Base-by-base conservation (phyloP, 2,888 invertebrate species). In the Philaethria dido region DNA sequence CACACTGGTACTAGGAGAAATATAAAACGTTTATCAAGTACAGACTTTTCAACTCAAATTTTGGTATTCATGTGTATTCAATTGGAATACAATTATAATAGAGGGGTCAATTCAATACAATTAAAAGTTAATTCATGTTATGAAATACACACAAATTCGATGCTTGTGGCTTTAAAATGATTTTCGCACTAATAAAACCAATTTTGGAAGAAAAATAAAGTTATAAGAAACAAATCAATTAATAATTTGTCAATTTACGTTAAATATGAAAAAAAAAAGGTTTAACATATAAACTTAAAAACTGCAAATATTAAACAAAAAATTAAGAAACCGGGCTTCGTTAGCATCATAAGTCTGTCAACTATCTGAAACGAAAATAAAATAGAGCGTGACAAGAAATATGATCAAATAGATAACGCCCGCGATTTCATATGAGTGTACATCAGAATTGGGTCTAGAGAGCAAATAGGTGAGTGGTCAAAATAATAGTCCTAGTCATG, bases 1-100 rank as follows among this genome's bases (percentile, higher is more conserved):
- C 42, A 50, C 44, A 50, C 42, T 16, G 8, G 22, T 14, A 57
- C 16, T 29, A 11, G 29, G 16, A 33, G 16, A 52, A 52, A 52
- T 52, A 29, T 52, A 9, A 50, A 50, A 29, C 25, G 11, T 52
- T 52, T 16, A 16, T 52, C 9, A 64, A 64, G 44, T 44, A 65
- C 50, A 39, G 33, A 3, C 20, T 13, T 42, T 25, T 29, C 22
- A 59, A n/a, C 20, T 44, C 18, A 20, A 25, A 11, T 42, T 18
- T 22, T 42, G 8, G 13, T 50, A 9, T 50, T 50, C 11, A 25
- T 2, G 16, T 50, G 1, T 25, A 29, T 50, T 29, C n/a, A 13
- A 39, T 39, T 16, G 44, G 16, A 44, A 16, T 44, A 16, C 16
- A 8, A 16, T 39, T 13, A 39, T 6, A 2, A 13, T 1, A 39